phyloP scores from a whole-genome alignment of 1,140 invertebrate genomes.

The Hyles euphorbiae region DNA sequence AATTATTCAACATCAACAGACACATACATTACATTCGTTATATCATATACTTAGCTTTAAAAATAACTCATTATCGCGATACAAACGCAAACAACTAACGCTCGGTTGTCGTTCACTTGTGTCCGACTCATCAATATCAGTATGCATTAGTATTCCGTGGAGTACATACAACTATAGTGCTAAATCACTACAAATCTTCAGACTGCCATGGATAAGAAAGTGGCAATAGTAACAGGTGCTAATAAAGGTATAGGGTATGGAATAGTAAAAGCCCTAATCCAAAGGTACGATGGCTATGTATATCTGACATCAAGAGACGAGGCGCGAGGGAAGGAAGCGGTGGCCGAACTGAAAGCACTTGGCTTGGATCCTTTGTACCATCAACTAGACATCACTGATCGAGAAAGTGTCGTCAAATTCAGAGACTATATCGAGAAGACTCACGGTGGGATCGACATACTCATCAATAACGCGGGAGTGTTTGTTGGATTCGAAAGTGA shows the following conservation, averaged over 20 bases:
- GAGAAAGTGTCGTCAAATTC: constrained; percentile 77
- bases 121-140: no score
- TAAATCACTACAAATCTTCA: no score
- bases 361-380: constrained; percentile 78
- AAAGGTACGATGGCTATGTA: constrained; percentile 77
- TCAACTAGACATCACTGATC: constrained; percentile 81
- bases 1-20: no score
- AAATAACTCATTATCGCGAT: no score
- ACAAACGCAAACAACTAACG: no score
- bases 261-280: constrained; percentile 79
- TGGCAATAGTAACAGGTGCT: constrained; percentile 80
- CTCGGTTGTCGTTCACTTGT: no score
- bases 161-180: no score
- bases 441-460: constrained; percentile 85
- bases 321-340: constrained; percentile 74
- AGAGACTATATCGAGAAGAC: constrained; percentile 76
- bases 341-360: constrained; percentile 70
- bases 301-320: constrained; percentile 79
- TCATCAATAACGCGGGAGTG: constrained; percentile 91
- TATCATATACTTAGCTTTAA: no score
- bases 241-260: constrained; percentile 87
- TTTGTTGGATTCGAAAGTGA: constrained; percentile 75
- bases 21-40: no score
- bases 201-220: constrained; percentile 49
- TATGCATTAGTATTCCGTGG: no score